Conservation (phyloP, 2,888 invertebrate species). For the Punctoribates punctum region DNA sequence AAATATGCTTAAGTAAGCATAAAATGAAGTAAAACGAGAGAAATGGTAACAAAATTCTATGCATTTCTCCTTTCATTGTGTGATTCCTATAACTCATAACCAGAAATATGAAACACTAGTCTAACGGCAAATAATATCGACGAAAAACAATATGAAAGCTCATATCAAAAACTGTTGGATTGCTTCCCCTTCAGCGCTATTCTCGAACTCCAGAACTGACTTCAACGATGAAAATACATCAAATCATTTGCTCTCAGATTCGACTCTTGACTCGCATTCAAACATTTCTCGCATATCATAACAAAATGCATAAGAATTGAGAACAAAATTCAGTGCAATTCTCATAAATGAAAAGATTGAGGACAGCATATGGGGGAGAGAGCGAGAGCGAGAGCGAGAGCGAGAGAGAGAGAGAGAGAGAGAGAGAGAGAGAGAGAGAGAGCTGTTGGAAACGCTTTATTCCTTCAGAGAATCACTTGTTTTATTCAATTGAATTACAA, state of each 20-base stretch:
- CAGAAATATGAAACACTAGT: not conserved
- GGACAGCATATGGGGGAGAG: not conserved
- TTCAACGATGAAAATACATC: not conserved
- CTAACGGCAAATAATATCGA: not conserved
- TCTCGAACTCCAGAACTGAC: not conserved
- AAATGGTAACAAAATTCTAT: not conserved
- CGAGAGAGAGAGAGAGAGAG: not conserved
- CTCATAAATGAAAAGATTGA: slow-evolving; percentile 7
- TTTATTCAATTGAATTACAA: slow-evolving; percentile 33
- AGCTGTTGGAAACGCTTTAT: not conserved
- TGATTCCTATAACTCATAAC: not conserved
- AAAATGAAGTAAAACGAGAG: slow-evolving; percentile 28
- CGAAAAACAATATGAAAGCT: not conserved
- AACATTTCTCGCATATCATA: not conserved
- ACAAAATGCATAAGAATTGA: not conserved
- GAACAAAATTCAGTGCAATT: not conserved
- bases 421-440: not conserved
- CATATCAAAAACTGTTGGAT: not conserved
- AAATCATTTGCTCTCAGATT: not conserved
- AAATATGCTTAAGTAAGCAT: slow-evolving; percentile 35
- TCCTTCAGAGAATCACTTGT: slow-evolving; percentile 29
- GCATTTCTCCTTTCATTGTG: not conserved
- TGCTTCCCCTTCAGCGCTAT: not conserved
- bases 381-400: no score
- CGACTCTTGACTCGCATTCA: not conserved